Percentiles rank a stretch among this genome's conserved stretches.
phyloP scores from a whole-genome alignment of 2,888 invertebrate species.

The Omphaloscelis lunosa region DNA sequence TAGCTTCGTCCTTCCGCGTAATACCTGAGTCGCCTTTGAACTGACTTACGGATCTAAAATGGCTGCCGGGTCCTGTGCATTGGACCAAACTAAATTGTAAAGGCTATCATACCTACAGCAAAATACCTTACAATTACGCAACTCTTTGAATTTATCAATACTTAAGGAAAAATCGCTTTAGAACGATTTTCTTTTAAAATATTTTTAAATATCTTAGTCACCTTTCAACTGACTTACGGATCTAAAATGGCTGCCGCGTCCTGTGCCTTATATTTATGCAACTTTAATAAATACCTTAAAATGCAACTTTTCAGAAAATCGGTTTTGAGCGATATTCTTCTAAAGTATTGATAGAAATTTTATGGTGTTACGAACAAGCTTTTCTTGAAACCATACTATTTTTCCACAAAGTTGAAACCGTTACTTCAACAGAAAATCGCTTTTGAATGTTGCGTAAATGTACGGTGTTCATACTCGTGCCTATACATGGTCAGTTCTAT shows the following conservation, averaged over 20 bases:
- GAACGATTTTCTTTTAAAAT: too few relatives aligned
- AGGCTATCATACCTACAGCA: neutral
- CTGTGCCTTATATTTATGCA: too few relatives aligned
- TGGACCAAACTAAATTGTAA: neutral
- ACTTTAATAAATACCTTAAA: too few relatives aligned
- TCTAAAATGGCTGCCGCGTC: too few relatives aligned
- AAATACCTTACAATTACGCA: neutral
- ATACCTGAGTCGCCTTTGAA: slow-evolving; percentile 17
- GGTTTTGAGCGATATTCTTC: neutral
- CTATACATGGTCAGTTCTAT: neutral
- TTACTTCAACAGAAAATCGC: neutral
- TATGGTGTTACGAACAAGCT: neutral
- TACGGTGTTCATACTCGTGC: neutral
- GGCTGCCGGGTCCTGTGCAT: neutral
- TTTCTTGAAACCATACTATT: neutral
- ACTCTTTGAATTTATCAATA: too few relatives aligned
- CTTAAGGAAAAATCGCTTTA: too few relatives aligned
- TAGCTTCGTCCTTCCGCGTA: neutral
- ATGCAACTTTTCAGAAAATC: too few relatives aligned
- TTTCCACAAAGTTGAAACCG: neutral
- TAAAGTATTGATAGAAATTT: neutral
- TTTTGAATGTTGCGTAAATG: neutral
- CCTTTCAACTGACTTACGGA: too few relatives aligned
- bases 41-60: slow-evolving; percentile 1
- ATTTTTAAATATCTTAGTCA: too few relatives aligned